Percentiles rank a stretch among this genome's conserved stretches.
Conservation (phyloP, 2,888 invertebrate genomes). For the Punctoribates punctum region DNA sequence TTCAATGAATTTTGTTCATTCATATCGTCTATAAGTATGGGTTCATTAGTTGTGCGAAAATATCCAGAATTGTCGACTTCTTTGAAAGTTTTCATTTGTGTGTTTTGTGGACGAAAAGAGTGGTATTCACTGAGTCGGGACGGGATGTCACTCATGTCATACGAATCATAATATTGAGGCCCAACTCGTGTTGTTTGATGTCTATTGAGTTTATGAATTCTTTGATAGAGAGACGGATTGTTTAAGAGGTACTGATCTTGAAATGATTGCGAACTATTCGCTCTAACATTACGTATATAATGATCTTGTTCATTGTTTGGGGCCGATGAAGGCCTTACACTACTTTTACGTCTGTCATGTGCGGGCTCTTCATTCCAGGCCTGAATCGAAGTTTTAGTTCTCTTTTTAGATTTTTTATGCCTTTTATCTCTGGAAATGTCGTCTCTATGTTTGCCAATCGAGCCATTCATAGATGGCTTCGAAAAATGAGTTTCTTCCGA, state of each 20-base stretch:
- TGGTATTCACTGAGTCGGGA: neutral
- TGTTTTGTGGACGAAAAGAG: neutral
- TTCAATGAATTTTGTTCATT: neutral
- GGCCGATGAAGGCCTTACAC: constrained; percentile 9
- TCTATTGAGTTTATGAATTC: neutral
- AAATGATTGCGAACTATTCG: constrained; percentile 27
- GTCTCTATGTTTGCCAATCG: neutral
- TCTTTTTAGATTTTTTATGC: neutral
- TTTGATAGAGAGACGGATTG: neutral
- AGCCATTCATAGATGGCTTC: neutral
- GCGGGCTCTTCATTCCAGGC: constrained; percentile 9
- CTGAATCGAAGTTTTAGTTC: neutral
- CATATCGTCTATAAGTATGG: neutral
- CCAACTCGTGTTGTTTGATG: constrained; percentile 12
- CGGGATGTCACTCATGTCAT: neutral
- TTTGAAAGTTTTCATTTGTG: neutral
- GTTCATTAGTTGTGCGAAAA: constrained; percentile 8
- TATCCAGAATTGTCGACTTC: constrained; percentile 4
- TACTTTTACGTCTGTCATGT: neutral
- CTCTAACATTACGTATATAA: neutral
- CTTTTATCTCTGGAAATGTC: neutral
- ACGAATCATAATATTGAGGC: constrained; percentile 3
- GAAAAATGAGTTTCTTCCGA: constrained; percentile 13
- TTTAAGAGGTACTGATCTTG: neutral
- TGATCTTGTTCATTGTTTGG: neutral